Evolutionary conservation across 2,797 vertebrate genomes (phyloP), one percentile per base, ranked within the genome.

Genomic region (Sebastes wilsoni): DNA sequence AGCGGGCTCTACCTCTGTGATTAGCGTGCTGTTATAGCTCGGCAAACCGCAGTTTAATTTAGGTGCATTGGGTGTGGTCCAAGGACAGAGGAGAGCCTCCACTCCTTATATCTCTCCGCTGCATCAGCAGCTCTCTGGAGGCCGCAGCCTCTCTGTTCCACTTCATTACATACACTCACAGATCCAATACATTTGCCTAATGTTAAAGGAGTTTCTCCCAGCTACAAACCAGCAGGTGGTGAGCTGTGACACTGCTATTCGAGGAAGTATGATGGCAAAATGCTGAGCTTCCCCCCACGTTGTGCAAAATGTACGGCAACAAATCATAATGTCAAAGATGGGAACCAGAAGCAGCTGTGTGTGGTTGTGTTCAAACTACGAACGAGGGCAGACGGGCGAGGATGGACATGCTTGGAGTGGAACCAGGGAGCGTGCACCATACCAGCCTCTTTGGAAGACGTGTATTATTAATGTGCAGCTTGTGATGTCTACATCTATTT

Each of bases 11-110:
- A 72, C 82, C 49, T 90, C 88, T 87, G 84, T 92, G 79, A 91
- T 94, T 88, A 93, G 87, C 56, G 83, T 66, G 80, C 75, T 77
- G 25, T 86, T 87, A 79, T 76, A 86, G 88, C 82, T 60, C 28
- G 16, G 72, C 64, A 56, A 69, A 66, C 88, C 88, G 23, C 87
- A 64, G 79, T 89, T 88, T 92, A 85, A 92, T 90, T 88, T 90
- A 87, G 83, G 79, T 87, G 69, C 80, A 5, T 60, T 91, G 92
- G 93, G 92, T 86, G 92, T 89, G 83, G 87, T 87, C 85, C 89
- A 88, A 87, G 81, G 84, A 86, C 82, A 28, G 32, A 72, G 70
- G 32, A 28, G 32, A 72, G 60, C 32, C 67, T 77, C 70, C 67
- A 23, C 72, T 38, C 65, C 79, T 72, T 32, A 36, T 14, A 23